Evolutionary conservation across 30 jellyfish, hydroid and myxozoan species (phyloP).

Genomic region (Pseudorhiza aurosa): DNA sequence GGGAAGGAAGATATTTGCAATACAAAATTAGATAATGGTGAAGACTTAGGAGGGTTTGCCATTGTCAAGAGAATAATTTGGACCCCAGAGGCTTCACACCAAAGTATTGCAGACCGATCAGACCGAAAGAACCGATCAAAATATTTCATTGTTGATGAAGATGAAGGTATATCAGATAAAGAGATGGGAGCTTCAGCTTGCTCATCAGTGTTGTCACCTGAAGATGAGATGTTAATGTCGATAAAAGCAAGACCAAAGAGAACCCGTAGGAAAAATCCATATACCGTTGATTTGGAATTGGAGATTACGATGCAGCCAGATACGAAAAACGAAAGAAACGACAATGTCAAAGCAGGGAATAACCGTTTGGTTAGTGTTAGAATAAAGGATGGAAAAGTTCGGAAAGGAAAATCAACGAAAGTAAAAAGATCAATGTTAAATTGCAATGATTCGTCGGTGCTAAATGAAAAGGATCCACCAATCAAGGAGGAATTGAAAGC

Average conservation of each 20-base stretch:
- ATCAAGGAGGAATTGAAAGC: neutral
- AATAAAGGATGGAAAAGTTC: neutral
- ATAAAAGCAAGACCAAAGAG: neutral
- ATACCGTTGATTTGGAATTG: neutral
- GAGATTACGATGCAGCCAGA: neutral
- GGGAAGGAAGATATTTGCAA: neutral
- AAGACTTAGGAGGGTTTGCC: neutral
- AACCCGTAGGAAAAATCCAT: neutral
- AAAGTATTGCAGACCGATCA: neutral
- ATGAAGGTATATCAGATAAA: neutral
- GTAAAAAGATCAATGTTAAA: no score
- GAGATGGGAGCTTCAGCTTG: neutral
- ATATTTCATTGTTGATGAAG: neutral
- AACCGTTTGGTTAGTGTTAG: neutral
- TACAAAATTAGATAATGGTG: neutral
- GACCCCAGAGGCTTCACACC: neutral
- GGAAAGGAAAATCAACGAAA: no score
- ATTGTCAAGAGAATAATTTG: neutral
- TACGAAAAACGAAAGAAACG: neutral
- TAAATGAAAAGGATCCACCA: neutral
- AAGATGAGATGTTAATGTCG: neutral
- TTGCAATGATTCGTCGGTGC: neutral
- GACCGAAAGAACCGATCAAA: neutral
- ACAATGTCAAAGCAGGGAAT: neutral
- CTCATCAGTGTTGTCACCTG: neutral